Evolutionary conservation across 2,797 vertebrate genomes (phyloP).

Genomic region (Pterois miles): DNA sequence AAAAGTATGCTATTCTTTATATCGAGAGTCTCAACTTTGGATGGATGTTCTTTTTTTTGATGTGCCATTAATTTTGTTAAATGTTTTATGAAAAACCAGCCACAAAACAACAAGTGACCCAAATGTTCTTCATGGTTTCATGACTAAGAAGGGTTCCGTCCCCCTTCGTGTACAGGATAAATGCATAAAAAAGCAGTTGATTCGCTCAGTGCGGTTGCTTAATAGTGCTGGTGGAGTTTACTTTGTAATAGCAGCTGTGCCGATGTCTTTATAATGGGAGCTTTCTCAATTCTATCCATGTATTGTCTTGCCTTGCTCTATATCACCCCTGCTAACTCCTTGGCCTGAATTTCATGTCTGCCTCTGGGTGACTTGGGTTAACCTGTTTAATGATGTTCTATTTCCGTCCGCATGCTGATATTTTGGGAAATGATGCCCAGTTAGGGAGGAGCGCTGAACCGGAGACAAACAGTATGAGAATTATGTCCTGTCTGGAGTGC

Average conservation of each 20-base stretch:
- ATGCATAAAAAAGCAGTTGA: conserved; percentile 67
- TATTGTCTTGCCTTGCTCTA: conserved; percentile 80
- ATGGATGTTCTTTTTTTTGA: conserved; percentile 44
- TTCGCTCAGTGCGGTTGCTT: conserved; percentile 70
- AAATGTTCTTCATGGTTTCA: conserved; percentile 45
- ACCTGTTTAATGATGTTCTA: conserved; percentile 78
- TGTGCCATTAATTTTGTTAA: conserved; percentile 73
- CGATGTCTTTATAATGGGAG: conserved; percentile 77
- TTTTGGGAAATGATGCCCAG: conserved; percentile 68
- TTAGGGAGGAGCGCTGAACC: conserved; percentile 65
- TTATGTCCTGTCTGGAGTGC: conserved; percentile 53
- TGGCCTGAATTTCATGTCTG: conserved; percentile 81
- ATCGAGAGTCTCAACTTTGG: conserved; percentile 54
- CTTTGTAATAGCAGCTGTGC: conserved; percentile 79
- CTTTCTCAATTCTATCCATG: conserved; percentile 71
- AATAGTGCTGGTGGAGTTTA: conserved; percentile 79
- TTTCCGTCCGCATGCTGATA: conserved; percentile 80
- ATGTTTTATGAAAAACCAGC: conserved; percentile 53
- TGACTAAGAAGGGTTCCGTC: conserved; percentile 48
- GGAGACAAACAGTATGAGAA: conserved; percentile 53
- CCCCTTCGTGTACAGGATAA: conserved; percentile 74
- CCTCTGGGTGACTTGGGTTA: conserved; percentile 74
- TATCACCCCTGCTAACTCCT: conserved; percentile 73
- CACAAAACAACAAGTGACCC: conserved; percentile 52
- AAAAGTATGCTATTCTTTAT: conserved; percentile 57